These are phyloP conservation scores for Sebastes steindachneri DNA, from an alignment of 2,797 vertebrate species.

Conservation along the genomic window DNA sequence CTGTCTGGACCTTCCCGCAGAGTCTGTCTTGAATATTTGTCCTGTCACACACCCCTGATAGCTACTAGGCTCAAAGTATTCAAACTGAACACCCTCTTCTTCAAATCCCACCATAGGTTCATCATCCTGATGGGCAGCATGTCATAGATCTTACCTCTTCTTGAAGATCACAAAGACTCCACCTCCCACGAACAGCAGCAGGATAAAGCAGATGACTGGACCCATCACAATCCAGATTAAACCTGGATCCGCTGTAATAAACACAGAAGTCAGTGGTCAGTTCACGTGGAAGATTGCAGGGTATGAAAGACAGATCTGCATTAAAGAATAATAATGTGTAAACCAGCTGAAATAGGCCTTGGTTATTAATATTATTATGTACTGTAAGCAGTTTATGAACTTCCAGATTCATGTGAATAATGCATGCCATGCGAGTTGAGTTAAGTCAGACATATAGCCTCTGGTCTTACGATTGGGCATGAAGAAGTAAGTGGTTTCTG, in stretches of 20 bases:
- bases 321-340: background rate
- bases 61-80: background rate
- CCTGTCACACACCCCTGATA: background rate
- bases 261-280: conserved; percentile 25
- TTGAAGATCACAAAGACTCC: conserved; percentile 87
- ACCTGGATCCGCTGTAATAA: conserved; percentile 79
- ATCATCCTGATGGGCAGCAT: background rate
- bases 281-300: background rate
- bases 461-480: conserved; percentile 90
- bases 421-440: background rate
- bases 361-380: background rate
- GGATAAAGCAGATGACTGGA: conserved; percentile 88
- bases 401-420: background rate
- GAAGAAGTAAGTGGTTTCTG: conserved; percentile 89
- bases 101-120: background rate
- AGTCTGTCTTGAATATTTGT: background rate
- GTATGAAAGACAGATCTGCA: background rate
- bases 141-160: conserved; percentile 86
- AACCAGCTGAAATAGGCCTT: background rate
- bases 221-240: conserved; percentile 90
- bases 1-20: background rate
- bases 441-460: background rate
- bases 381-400: background rate
- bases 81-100: background rate
- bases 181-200: conserved; percentile 85